Percentiles rank a stretch among this genome's conserved stretches.
Conservation (phyloP, 1,140 invertebrate species). For the Chrysoperla carnea region DNA sequence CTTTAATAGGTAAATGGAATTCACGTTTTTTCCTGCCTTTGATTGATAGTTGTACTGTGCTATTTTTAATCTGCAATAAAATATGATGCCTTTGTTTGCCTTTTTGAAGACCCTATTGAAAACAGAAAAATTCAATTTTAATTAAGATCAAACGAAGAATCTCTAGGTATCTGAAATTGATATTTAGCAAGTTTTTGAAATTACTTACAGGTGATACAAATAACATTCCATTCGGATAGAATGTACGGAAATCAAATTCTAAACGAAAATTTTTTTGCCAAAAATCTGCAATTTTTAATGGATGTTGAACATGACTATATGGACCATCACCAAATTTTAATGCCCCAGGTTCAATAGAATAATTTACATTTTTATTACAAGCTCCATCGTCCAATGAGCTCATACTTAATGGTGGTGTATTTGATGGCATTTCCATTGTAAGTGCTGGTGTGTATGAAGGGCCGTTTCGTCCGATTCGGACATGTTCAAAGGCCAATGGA, state of each 20-base stretch:
- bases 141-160: not conserved
- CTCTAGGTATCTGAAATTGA: not conserved
- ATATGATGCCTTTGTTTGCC: conserved; percentile 51
- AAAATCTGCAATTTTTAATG: conserved; percentile 39
- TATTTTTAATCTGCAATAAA: conserved; percentile 49
- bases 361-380: conserved; percentile 45
- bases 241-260: conserved; percentile 70
- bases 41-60: conserved; percentile 46
- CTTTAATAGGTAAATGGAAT: conserved; percentile 29
- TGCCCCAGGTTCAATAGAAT: conserved; percentile 59
- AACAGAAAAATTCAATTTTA: conserved; percentile 2
- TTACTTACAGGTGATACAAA: conserved; percentile 48
- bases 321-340: conserved; percentile 70
- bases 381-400: conserved; percentile 27
- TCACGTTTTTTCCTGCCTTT: conserved; percentile 46
- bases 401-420: conserved; percentile 15
- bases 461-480: conserved; percentile 47
- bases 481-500: conserved; percentile 44
- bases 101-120: conserved; percentile 34
- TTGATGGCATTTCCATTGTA: conserved; percentile 4
- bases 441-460: conserved; percentile 14
- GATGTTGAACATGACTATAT: conserved; percentile 55
- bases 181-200: not conserved
- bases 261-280: conserved; percentile 55
- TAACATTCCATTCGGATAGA: conserved; percentile 65